Percentiles rank a stretch among this genome's conserved stretches.
Evolutionary conservation across 1,140 invertebrate genomes (phyloP).

Genomic region (Paraescarpia echinospica): DNA sequence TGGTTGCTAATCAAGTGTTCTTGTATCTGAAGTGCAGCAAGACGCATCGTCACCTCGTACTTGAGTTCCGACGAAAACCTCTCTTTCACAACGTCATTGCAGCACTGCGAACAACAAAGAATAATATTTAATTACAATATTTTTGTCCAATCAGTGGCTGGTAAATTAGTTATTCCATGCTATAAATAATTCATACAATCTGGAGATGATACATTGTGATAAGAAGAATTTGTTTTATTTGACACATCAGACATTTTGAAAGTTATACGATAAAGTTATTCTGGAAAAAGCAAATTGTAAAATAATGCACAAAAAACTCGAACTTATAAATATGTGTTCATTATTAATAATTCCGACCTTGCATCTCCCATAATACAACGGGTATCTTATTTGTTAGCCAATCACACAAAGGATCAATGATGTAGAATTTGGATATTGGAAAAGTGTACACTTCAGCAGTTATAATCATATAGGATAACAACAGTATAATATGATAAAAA

Average conservation of each 20-base stretch:
- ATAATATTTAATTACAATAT: not conserved
- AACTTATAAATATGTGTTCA: too few species aligned
- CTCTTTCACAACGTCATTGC: constrained; percentile 90
- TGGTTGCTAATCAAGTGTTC: constrained; percentile 82
- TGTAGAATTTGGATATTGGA: too few species aligned
- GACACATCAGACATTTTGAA: too few species aligned
- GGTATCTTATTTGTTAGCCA: too few species aligned
- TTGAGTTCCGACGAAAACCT: constrained; percentile 86
- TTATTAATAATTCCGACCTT: too few species aligned
- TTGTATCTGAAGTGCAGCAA: constrained; percentile 87
- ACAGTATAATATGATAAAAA: too few species aligned
- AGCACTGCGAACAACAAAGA: constrained; percentile 68
- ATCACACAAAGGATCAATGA: too few species aligned
- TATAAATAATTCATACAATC: constrained; percentile 5
- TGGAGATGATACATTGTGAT: not conserved
- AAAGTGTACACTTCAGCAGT: not conserved
- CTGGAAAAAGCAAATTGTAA: not conserved
- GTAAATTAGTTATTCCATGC: not conserved
- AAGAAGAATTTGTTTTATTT: too few species aligned
- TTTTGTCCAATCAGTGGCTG: not conserved
- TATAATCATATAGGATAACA: too few species aligned
- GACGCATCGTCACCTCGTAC: constrained; percentile 78
- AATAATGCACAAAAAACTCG: not conserved
- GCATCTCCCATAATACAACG: too few species aligned
- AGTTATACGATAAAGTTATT: too few species aligned